A percentile compares a stretch with the other conserved stretches of the same genome.
These are phyloP conservation scores for Gadopsis marmoratus DNA, from an alignment of 2,797 vertebrate genomes.

Conservation along the genomic window DNA sequence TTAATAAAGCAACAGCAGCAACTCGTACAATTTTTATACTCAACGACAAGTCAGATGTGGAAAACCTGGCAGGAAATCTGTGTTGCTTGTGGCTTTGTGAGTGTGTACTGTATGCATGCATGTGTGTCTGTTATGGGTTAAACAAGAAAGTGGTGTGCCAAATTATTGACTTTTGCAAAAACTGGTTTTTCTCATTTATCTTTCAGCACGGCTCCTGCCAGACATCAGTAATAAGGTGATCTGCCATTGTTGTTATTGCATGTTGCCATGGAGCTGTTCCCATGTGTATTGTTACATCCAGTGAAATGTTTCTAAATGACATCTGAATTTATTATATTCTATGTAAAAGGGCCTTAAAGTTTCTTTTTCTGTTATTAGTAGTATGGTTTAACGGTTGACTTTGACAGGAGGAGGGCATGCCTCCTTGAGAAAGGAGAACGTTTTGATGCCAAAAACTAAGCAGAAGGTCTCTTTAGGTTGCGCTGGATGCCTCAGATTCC, in stretches of 20 bases:
- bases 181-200: background rate
- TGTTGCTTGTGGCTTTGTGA: background rate
- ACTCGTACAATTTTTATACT: conserved; percentile 20
- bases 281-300: too few species aligned
- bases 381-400: too few species aligned
- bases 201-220: background rate
- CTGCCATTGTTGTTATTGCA: background rate
- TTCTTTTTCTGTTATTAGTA: too few species aligned
- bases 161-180: background rate
- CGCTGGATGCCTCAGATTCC: too few species aligned
- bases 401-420: too few species aligned
- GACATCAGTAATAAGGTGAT: background rate
- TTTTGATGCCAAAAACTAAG: too few species aligned
- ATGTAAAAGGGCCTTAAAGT: too few species aligned
- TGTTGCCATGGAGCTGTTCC: too few species aligned
- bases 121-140: background rate
- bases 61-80: conserved; percentile 11
- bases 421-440: too few species aligned
- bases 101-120: background rate
- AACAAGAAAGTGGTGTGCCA: background rate
- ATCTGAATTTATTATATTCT: too few species aligned
- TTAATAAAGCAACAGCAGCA: conserved; percentile 10
- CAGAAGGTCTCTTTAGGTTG: too few species aligned
- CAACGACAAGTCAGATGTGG: conserved; percentile 13
- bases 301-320: too few species aligned